Evolutionary conservation across 30 jellyfish, hydroid and myxozoan species (phyloP).

Genomic region (Aurelia aurita complex sp. Pacific): DNA sequence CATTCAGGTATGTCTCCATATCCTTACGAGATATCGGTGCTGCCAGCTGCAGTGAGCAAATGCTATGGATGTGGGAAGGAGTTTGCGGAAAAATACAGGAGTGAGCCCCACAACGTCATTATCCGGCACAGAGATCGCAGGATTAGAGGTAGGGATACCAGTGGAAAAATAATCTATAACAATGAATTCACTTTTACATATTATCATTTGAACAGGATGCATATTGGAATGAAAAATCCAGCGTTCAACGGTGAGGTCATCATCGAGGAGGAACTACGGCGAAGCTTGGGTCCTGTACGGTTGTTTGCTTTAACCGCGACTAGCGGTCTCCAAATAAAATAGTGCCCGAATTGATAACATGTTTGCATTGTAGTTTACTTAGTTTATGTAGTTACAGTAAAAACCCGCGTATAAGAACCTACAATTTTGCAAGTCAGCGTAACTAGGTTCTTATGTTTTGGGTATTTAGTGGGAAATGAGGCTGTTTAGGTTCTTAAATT

Average conservation of each 20-base stretch:
- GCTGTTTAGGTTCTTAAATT: too few species aligned
- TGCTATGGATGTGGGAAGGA: slow-evolving; percentile 41
- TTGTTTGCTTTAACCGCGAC: background rate
- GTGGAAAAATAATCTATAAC: background rate
- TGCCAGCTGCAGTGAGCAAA: slow-evolving; percentile 8
- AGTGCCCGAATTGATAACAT: too few species aligned
- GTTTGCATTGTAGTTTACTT: too few species aligned
- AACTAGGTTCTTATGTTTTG: too few species aligned
- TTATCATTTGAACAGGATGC: slow-evolving; percentile 16
- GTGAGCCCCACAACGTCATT: too few species aligned
- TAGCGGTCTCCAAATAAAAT: background rate
- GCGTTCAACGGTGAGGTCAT: background rate
- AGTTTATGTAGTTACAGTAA: too few species aligned
- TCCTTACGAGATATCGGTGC: slow-evolving; percentile 1
- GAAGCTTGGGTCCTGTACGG: background rate
- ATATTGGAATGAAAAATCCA: slow-evolving; percentile 31
- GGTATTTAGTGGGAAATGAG: too few species aligned
- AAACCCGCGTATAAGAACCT: too few species aligned
- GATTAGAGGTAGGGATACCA: slow-evolving; percentile 1
- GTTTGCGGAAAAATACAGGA: slow-evolving; percentile 8
- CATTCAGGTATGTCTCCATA: slow-evolving; percentile 13
- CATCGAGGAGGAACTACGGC: background rate
- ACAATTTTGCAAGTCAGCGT: too few species aligned
- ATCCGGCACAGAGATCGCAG: slow-evolving; percentile 21
- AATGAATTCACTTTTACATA: background rate